These are phyloP conservation scores for Halcyon malimbica DNA, from an alignment of 2,113 vertebrate genomes.

Conservation along the genomic window DNA sequence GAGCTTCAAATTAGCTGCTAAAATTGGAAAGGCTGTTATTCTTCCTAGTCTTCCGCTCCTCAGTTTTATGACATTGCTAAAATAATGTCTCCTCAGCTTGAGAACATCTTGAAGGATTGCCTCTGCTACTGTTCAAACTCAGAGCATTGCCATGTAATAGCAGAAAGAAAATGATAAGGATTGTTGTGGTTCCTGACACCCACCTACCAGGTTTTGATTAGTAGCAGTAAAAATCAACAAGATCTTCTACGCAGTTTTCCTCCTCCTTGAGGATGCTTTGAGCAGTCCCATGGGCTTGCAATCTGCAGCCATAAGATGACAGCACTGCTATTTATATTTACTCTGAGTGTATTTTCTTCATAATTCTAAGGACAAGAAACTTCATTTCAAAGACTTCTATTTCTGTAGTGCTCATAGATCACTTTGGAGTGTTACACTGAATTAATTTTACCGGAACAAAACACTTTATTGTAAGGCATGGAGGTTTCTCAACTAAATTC, in stretches of 20 bases:
- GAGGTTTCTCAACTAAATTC: neutral
- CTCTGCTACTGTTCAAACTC: neutral
- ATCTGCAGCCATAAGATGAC: neutral
- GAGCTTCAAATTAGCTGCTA: neutral
- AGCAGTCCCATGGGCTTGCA: neutral
- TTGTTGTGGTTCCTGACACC: neutral
- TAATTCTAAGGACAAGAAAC: neutral
- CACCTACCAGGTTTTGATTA: neutral
- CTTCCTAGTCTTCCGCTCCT: neutral
- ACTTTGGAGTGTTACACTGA: neutral
- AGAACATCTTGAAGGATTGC: neutral
- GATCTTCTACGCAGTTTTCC: neutral
- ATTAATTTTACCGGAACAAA: conserved; percentile 18
- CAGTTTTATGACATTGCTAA: neutral
- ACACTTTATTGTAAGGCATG: neutral
- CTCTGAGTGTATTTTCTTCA: neutral
- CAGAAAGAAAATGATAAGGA: neutral
- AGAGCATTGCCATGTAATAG: neutral
- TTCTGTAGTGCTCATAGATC: neutral
- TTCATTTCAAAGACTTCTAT: neutral
- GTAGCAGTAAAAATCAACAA: neutral
- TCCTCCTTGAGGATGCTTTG: neutral
- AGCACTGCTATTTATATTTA: neutral
- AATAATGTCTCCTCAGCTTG: neutral
- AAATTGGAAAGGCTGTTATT: neutral